Base-by-base conservation (phyloP, 2,888 invertebrate genomes). In the Orthosia incerta region DNA sequence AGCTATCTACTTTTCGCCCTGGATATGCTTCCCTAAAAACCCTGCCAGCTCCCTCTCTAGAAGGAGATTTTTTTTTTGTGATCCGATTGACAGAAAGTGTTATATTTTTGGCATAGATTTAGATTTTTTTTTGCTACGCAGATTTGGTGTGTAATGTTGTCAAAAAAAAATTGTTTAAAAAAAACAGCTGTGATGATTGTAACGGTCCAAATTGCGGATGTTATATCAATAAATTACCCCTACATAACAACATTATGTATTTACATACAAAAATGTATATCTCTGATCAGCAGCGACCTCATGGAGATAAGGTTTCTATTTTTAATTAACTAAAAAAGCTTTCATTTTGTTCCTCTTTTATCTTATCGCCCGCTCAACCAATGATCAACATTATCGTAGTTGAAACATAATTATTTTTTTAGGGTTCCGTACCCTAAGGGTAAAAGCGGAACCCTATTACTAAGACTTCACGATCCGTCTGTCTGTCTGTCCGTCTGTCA, bases 321-420 rank as follows among this genome's bases (percentile, higher is more conserved):
- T 12, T 31, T 13, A 57, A 46, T 57, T 51, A 76, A 64, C 56
- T 56, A n/a, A 57, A 63, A 63, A 76, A 51, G 20, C 31, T 26
- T 50, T 45, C 9, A 50, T 62, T 50, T 16, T 51, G 60, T 71
- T 23, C 0, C 18, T 68, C 12, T 46, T 56, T 78, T 64, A 64
- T 76, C 50, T 64, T 46, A 79, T 72, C 75, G 18, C 16, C 12
- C 12, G 45, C 18, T 55, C 13, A 3, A 18, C 23, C 65, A 72
- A 76, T 71, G 50, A 55, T 46, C 45, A 56, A 1, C 18, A 46
- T n/a, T 57, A 23, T 70, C 9, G 20, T 23, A 45, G 20, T 20
- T 55, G 15, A 46, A 65, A 57, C 0, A 59, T 51, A 23, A 48
- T 57, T 62, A 20, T 69, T 26, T n/a, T n/a, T n/a, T n/a, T n/a